These are phyloP conservation scores for Laticauda colubrina DNA, from an alignment of 2,113 vertebrate genomes.

Conservation along the genomic window DNA sequence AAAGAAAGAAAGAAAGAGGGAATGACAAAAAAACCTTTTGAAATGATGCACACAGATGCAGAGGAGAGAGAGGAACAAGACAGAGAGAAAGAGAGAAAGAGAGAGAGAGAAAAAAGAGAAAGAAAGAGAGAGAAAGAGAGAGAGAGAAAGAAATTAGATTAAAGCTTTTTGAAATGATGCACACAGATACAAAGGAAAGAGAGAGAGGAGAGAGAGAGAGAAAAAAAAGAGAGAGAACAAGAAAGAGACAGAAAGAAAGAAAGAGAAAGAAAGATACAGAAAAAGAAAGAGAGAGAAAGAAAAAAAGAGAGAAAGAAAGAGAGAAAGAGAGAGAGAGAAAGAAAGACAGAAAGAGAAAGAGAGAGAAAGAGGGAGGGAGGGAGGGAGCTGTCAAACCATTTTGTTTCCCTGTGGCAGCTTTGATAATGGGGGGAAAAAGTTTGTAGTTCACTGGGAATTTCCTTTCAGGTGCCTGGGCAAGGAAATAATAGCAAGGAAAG, in stretches of 20 bases:
- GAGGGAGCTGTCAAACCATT: not conserved
- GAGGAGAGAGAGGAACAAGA: not conserved
- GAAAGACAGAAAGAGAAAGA: not conserved
- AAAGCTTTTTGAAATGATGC: too few species aligned
- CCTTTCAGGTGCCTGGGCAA: slow-evolving; percentile 26
- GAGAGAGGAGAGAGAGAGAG: too few species aligned
- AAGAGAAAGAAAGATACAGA: too few species aligned
- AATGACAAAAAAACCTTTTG: too few species aligned
- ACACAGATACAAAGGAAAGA: too few species aligned
- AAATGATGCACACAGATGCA: too few species aligned
- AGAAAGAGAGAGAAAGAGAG: not conserved
- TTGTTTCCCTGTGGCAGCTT: slow-evolving; percentile 18
- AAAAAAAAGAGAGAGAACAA: too few species aligned
- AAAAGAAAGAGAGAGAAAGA: accelerated
- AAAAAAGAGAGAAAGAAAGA: not conserved
- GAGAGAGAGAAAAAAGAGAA: not conserved
- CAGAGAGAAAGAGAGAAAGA: not conserved
- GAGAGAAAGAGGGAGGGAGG: too few species aligned
- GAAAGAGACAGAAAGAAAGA: too few species aligned
- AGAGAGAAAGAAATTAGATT: too few species aligned
- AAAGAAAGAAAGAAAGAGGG: too few species aligned
- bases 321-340: not conserved
- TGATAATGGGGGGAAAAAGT: not conserved
- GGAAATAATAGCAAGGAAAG: slow-evolving; percentile 23
- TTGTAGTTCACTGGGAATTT: not conserved